phyloP scores from a whole-genome alignment of 2,797 vertebrate genomes.

The Adrianichthys oophorus region DNA sequence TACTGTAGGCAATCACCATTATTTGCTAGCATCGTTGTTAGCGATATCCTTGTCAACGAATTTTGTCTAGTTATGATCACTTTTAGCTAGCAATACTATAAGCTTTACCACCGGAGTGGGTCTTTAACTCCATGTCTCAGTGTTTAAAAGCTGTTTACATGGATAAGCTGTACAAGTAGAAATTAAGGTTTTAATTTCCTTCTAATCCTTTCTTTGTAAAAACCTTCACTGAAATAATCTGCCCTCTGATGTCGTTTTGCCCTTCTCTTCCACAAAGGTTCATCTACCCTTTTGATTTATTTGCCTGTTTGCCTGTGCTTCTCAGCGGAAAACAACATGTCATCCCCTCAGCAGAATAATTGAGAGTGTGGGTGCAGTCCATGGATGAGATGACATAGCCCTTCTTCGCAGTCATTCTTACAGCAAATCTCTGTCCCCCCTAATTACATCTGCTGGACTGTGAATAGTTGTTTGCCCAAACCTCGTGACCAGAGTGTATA shows the following conservation, averaged over 20 bases:
- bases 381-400: constrained; percentile 52
- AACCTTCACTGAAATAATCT: no score
- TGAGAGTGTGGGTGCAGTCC: constrained; percentile 34
- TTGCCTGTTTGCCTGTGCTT: constrained; percentile 38
- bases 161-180: no score
- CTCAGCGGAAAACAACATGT: constrained; percentile 32
- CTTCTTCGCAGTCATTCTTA: constrained; percentile 49
- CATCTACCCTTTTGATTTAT: constrained; percentile 46
- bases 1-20: no score
- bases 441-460: constrained; percentile 41
- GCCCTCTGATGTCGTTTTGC: not conserved
- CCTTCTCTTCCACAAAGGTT: constrained; percentile 15
- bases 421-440: constrained; percentile 53
- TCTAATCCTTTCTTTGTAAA: no score
- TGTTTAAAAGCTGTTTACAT: no score
- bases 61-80: no score
- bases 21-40: no score
- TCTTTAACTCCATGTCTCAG: no score
- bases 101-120: no score
- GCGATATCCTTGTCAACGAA: no score
- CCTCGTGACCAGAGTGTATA: constrained; percentile 18
- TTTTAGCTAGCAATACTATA: no score
- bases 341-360: constrained; percentile 36
- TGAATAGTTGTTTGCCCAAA: not conserved
- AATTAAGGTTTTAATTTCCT: no score